Percentiles rank a stretch among this genome's conserved stretches.
phyloP scores from a whole-genome alignment of 2,888 invertebrate genomes.

The Horisme vitalbata region DNA sequence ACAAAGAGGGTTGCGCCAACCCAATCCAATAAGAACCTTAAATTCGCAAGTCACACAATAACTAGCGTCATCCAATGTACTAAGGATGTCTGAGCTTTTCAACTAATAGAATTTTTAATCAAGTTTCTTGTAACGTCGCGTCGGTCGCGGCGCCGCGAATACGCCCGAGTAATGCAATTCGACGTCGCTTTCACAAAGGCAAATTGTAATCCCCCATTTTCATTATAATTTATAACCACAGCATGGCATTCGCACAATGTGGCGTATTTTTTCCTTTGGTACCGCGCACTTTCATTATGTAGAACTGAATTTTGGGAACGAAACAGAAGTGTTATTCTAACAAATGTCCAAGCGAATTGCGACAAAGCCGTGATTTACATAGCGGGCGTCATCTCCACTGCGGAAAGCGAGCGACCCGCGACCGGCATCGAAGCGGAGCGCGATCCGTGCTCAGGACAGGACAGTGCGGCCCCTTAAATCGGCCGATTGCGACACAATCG shows the following conservation, averaged over 20 bases:
- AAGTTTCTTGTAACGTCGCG: conserved; percentile 74
- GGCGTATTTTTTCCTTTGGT: conserved; percentile 60
- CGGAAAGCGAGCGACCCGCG: conserved; percentile 52
- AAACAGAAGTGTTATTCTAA: conserved; percentile 54
- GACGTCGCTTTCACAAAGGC: conserved; percentile 80
- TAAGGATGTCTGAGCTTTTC: conserved; percentile 76
- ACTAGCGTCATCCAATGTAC: conserved; percentile 66
- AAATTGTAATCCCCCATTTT: conserved; percentile 80
- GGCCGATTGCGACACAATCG: conserved; percentile 79
- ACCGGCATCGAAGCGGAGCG: conserved; percentile 9
- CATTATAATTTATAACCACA: conserved; percentile 66
- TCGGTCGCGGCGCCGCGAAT: conserved; percentile 49
- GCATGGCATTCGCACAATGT: conserved; percentile 65
- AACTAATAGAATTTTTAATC: conserved; percentile 83
- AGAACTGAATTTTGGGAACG: conserved; percentile 44
- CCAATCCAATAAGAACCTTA: conserved; percentile 14
- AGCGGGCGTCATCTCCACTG: conserved; percentile 62
- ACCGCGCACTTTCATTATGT: conserved; percentile 44
- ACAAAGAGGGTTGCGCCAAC: conserved; percentile 1
- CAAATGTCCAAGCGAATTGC: conserved; percentile 55
- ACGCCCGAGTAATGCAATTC: conserved; percentile 81
- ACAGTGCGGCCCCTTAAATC: conserved; percentile 67
- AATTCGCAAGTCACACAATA: conserved; percentile 45
- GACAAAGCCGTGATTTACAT: conserved; percentile 63
- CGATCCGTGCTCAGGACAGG: conserved; percentile 51